phyloP scores from a whole-genome alignment of 1,140 invertebrate genomes.

The Antheraea mylitta region DNA sequence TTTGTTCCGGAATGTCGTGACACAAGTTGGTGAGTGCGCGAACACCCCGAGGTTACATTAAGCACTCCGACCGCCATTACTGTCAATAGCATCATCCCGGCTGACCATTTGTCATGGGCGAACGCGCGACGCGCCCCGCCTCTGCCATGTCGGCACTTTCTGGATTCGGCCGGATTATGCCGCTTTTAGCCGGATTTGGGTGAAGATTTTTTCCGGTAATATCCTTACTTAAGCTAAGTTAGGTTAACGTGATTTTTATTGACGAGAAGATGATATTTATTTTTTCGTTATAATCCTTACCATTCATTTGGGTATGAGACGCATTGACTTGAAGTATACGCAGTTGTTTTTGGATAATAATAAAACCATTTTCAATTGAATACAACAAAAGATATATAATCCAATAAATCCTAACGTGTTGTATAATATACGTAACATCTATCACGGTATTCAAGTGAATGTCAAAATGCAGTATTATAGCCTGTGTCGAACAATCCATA shows the following conservation, averaged over 20 bases:
- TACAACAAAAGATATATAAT: too few relatives aligned
- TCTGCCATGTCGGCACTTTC: constrained; percentile 30
- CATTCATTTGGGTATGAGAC: background rate
- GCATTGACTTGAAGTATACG: background rate
- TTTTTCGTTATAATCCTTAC: background rate
- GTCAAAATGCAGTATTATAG: too few relatives aligned
- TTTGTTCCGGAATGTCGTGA: background rate
- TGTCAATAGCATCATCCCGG: constrained; percentile 39
- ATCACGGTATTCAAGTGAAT: too few relatives aligned
- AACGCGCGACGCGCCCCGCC: constrained; percentile 34
- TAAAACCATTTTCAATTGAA: too few relatives aligned
- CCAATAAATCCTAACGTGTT: too few relatives aligned
- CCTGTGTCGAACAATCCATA: too few relatives aligned
- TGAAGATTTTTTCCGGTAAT: constrained; percentile 15
- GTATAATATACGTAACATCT: too few relatives aligned
- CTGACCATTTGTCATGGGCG: constrained; percentile 40
- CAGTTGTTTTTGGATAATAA: too few relatives aligned
- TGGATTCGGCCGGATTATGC: constrained; percentile 25
- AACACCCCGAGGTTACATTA: constrained; percentile 18
- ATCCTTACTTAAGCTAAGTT: background rate
- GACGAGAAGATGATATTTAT: background rate
- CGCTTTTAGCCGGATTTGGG: constrained; percentile 23
- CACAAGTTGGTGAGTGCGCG: constrained; percentile 1
- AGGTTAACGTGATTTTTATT: constrained; percentile 7
- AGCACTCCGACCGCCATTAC: constrained; percentile 29